Evolutionary conservation across 2,797 vertebrate species (phyloP).

Genomic region (Knipowitschia caucasica): DNA sequence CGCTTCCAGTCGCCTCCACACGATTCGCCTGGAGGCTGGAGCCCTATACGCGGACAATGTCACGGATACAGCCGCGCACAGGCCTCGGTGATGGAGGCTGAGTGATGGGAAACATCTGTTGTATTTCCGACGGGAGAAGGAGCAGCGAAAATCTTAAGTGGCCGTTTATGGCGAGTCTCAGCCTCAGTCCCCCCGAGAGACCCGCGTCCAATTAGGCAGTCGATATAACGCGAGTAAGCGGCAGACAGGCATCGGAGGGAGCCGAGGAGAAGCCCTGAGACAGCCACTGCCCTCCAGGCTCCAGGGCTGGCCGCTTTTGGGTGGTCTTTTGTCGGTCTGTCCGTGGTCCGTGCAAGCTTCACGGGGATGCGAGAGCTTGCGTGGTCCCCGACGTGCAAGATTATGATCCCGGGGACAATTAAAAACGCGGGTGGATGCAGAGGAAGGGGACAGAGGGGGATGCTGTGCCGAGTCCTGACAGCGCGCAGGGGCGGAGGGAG

Average conservation of each 20-base stretch:
- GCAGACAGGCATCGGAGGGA: too few species aligned
- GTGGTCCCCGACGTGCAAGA: constrained; percentile 35
- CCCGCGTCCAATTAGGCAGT: constrained; percentile 80
- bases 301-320: constrained; percentile 27
- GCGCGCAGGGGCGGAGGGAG: too few species aligned
- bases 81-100: constrained; percentile 40
- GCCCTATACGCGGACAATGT: constrained; percentile 68
- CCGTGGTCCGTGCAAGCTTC: too few species aligned
- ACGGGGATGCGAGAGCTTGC: constrained; percentile 41
- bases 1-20: constrained; percentile 71
- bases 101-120: constrained; percentile 65
- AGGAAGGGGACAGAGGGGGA: constrained; percentile 9
- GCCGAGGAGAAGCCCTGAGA: constrained; percentile 53
- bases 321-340: too few species aligned
- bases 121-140: constrained; percentile 32
- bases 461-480: constrained; percentile 28
- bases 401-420: constrained; percentile 52
- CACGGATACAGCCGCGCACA: constrained; percentile 61
- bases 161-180: constrained; percentile 33
- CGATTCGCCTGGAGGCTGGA: constrained; percentile 70
- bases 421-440: constrained; percentile 25
- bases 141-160: constrained; percentile 24
- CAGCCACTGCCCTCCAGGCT: constrained; percentile 55
- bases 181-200: constrained; percentile 59
- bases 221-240: constrained; percentile 77